Percentiles rank a stretch among this genome's conserved stretches.
These are phyloP conservation scores for Drosophila atripex DNA, from an alignment of 2,888 invertebrate species.

Conservation along the genomic window DNA sequence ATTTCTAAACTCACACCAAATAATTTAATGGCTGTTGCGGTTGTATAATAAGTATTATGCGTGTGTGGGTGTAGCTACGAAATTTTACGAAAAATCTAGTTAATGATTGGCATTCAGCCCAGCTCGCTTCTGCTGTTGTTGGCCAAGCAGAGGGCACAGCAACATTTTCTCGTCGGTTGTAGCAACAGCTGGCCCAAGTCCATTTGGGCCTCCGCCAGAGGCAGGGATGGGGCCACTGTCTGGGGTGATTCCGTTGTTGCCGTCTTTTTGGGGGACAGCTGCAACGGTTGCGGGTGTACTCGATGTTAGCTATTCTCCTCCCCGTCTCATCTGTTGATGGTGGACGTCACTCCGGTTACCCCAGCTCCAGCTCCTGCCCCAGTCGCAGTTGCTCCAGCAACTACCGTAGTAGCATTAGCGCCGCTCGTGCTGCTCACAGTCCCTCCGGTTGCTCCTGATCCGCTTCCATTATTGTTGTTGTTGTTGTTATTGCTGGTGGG, in stretches of 20 bases:
- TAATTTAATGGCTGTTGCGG: constrained; percentile 33
- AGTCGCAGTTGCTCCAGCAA: background rate
- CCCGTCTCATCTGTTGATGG: constrained; percentile 84
- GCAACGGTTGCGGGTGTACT: constrained; percentile 41
- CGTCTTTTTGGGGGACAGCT: constrained; percentile 38
- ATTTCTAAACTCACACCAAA: constrained; percentile 33
- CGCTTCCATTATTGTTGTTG: constrained; percentile 44
- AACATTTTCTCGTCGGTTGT: constrained; percentile 46
- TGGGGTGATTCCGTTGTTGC: constrained; percentile 35
- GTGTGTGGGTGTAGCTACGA: constrained; percentile 17
- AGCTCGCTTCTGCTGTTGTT: constrained; percentile 57
- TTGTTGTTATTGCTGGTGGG: constrained; percentile 56
- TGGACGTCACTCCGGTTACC: constrained; percentile 60
- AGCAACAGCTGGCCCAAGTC: constrained; percentile 45
- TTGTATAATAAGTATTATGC: background rate
- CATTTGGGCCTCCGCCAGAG: constrained; percentile 38
- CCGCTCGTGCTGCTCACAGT: constrained; percentile 50
- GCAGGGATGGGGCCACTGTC: constrained; percentile 32
- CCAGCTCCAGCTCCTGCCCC: constrained; percentile 1
- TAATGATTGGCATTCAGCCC: constrained; percentile 38
- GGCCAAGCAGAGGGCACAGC: constrained; percentile 65
- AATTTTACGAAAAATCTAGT: constrained; percentile 49
- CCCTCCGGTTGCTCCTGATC: constrained; percentile 28
- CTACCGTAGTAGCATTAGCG: constrained; percentile 45
- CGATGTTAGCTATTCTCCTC: constrained; percentile 83